Base-by-base conservation (phyloP, 2,113 vertebrate species). In the Pogona vitticeps region DNA sequence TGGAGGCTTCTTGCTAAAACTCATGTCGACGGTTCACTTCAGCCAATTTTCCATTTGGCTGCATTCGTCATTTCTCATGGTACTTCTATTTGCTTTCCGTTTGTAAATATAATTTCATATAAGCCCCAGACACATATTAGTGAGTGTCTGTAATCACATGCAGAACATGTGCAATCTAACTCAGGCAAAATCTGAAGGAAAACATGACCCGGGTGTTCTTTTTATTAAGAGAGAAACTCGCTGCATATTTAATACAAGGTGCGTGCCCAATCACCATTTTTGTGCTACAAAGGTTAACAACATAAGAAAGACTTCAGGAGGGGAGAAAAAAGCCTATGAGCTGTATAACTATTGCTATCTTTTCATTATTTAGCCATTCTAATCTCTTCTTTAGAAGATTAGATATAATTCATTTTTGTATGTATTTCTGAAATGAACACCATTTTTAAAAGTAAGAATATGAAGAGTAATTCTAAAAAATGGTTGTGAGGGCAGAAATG, bases 291-390 rank as follows among this genome's bases (percentile, higher is more conserved):
- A 88, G 88, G 90, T 91, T 95, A 94, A 91, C 89, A 88, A 90
- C 88, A 92, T 91, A 93, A 94, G 89, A 91, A 89, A 87, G 84
- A 88, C 26, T 42, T 80, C 90, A 76, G 36, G 18, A 28, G 2
- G 73, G 12, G 3, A 1, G n/a, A n/a, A n/a, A 28, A 18, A 80
- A 63, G 83, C 21, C 38, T 20, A 14, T 33, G 26, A 95, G 80
- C 93, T 93, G 88, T 92, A 93, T 0, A 88, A 68, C 84, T 78
- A 75, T 82, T 89, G 82, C 83, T 73, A 92, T 88, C 36, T 91
- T 92, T 95, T 91, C 91, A 90, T 92, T 93, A 91, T 93, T 93
- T 87, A 94, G 90, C 91, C 76, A 73, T 93, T 91, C 91, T 92
- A 95, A 94, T 89, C 92, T 92, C 40, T 80, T 92, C 89, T 81